A percentile compares a stretch with the other conserved stretches of the same genome.
Conservation (phyloP, 2,888 invertebrate species). For the Polymixis lichenea region DNA sequence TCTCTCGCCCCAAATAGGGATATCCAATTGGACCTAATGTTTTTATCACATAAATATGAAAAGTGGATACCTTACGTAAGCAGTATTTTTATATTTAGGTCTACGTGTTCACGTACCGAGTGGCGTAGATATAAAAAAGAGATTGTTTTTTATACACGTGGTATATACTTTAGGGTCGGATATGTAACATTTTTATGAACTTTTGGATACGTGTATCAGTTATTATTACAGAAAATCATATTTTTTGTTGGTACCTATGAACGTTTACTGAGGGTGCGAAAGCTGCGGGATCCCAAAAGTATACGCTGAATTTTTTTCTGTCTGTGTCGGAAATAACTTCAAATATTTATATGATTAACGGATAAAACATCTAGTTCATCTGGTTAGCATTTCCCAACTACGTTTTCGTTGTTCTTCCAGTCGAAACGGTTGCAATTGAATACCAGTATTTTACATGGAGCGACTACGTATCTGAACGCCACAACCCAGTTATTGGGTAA, state of each 20-base stretch:
- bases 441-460: too few relatives aligned
- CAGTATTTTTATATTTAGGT: conserved; percentile 66
- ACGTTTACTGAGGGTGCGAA: conserved; percentile 23
- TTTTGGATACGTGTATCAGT: conserved; percentile 52
- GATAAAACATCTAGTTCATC: too few relatives aligned
- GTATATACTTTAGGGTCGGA: conserved; percentile 47
- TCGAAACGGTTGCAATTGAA: too few relatives aligned
- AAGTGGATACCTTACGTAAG: conserved; percentile 63
- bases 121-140: conserved; percentile 61
- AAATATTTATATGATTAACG: background rate
- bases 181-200: conserved; percentile 60
- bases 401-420: too few relatives aligned
- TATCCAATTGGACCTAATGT: conserved; percentile 69
- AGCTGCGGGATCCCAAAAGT: background rate
- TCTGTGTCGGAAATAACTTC: background rate
- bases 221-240: conserved; percentile 54
- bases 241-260: conserved; percentile 38
- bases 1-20: conserved; percentile 60
- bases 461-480: too few relatives aligned
- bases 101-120: conserved; percentile 57
- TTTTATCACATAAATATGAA: conserved; percentile 70
- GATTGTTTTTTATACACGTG: conserved; percentile 60
- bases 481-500: too few relatives aligned
- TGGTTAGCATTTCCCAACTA: too few relatives aligned
- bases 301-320: conserved; percentile 14